Percentiles rank a stretch among this genome's conserved stretches.
These are phyloP conservation scores for Pseudorhombus dupliciocellatus DNA, from an alignment of 2,113 vertebrate genomes.

Conservation along the genomic window DNA sequence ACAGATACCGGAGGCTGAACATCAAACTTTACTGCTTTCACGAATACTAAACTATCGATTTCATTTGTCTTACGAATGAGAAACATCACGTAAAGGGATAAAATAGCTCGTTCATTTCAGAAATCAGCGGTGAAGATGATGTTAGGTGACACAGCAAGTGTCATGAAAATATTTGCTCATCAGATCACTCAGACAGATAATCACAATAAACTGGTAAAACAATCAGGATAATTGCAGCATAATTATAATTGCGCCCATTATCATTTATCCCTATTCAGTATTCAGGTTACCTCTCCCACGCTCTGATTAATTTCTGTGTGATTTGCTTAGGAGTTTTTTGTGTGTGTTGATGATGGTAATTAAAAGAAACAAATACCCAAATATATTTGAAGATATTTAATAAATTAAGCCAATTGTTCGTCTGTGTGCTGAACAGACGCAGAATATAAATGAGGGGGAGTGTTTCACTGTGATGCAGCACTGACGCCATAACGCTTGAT, in stretches of 20 bases:
- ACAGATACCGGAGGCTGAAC: slow-evolving; percentile 12
- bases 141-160: slow-evolving; percentile 26
- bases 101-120: background rate
- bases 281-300: slow-evolving; percentile 24
- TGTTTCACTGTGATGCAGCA: background rate
- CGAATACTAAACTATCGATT: background rate
- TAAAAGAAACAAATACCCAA: background rate
- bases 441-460: slow-evolving; percentile 28
- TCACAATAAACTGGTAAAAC: slow-evolving; percentile 48
- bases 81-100: background rate
- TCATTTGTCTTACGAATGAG: background rate
- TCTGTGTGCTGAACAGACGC: background rate
- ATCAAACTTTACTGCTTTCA: background rate
- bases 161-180: slow-evolving; percentile 53
- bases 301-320: slow-evolving; percentile 34
- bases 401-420: slow-evolving; percentile 11
- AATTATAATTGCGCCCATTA: slow-evolving; percentile 58
- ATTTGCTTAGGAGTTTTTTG: background rate
- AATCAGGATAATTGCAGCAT: slow-evolving; percentile 53
- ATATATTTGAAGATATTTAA: slow-evolving; percentile 10
- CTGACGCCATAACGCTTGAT: background rate
- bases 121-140: slow-evolving; percentile 23
- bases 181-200: slow-evolving; percentile 44
- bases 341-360: background rate
- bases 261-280: slow-evolving; percentile 35